Evolutionary conservation across 92 coral and sea anemone genomes (phyloP).

Genomic region (Plumapathes pennacea): DNA sequence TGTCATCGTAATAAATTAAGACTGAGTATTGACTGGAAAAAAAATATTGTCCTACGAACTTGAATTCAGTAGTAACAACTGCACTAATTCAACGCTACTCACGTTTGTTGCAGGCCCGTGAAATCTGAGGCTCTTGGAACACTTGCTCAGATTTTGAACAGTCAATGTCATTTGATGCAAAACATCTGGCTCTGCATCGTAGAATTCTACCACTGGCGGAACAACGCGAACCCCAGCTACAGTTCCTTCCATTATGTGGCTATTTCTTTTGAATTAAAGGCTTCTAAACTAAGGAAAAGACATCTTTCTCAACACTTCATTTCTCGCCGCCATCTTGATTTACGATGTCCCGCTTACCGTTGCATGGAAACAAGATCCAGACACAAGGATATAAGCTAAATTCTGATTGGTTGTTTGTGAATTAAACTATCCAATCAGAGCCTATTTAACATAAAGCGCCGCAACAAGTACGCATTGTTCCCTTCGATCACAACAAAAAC

Average conservation of each 20-base stretch:
- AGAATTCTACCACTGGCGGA: conserved; percentile 97
- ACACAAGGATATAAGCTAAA: conserved; percentile 5
- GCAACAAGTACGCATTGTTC: too few relatives aligned
- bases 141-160: conserved; percentile 91
- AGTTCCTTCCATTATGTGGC: conserved; percentile 80
- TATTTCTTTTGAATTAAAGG: too few relatives aligned
- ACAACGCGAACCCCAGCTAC: conserved; percentile 97
- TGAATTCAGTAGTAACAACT: too few relatives aligned
- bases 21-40: too few relatives aligned
- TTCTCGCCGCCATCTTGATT: conserved; percentile 80
- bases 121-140: conserved; percentile 82
- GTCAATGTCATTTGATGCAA: conserved; percentile 95
- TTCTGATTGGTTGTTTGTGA: conserved; percentile 49
- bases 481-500: too few relatives aligned
- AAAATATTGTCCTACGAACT: too few relatives aligned
- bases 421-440: conserved; percentile 13
- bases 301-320: too few relatives aligned
- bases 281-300: too few relatives aligned
- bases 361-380: conserved; percentile 63
- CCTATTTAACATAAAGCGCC: neutral
- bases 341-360: conserved; percentile 35
- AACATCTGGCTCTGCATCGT: conserved; percentile 93
- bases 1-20: too few relatives aligned
- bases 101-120: conserved; percentile 96
- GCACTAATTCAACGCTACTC: conserved; percentile 8